These are phyloP conservation scores for Ectemnius cavifrons DNA, from an alignment of 2,888 invertebrate species.

Conservation along the genomic window DNA sequence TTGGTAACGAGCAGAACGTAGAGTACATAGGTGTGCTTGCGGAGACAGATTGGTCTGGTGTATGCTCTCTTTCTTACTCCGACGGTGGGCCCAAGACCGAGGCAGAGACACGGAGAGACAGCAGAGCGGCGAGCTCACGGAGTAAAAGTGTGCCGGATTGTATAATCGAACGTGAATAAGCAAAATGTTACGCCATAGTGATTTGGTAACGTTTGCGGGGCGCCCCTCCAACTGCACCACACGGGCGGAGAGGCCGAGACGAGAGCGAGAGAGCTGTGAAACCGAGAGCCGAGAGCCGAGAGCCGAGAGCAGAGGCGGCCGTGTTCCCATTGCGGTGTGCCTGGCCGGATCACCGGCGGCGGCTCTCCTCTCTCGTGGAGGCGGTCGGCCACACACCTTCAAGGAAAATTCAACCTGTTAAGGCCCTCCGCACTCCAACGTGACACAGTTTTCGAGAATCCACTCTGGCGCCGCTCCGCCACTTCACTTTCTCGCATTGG, in stretches of 20 bases:
- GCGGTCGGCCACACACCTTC: background rate
- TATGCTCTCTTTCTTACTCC: background rate
- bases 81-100: too few relatives aligned
- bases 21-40: background rate
- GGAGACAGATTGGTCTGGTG: constrained; percentile 12
- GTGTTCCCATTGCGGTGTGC: constrained; percentile 71
- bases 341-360: constrained; percentile 32
- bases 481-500: too few relatives aligned
- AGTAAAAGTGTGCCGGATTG: constrained; percentile 78
- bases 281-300: background rate
- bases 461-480: constrained; percentile 24
- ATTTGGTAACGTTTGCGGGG: constrained; percentile 74
- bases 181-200: constrained; percentile 77
- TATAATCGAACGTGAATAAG: constrained; percentile 78
- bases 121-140: constrained; percentile 27
- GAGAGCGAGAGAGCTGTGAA: constrained; percentile 17
- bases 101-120: too few relatives aligned
- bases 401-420: constrained; percentile 52
- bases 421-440: constrained; percentile 26
- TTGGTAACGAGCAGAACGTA: constrained; percentile 16
- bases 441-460: constrained; percentile 16
- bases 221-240: constrained; percentile 37
- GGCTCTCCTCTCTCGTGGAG: constrained; percentile 10
- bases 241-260: constrained; percentile 8
- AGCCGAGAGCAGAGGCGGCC: constrained; percentile 38